phyloP scores from a whole-genome alignment of 2,113 vertebrate species.

The Plectropomus leopardus region DNA sequence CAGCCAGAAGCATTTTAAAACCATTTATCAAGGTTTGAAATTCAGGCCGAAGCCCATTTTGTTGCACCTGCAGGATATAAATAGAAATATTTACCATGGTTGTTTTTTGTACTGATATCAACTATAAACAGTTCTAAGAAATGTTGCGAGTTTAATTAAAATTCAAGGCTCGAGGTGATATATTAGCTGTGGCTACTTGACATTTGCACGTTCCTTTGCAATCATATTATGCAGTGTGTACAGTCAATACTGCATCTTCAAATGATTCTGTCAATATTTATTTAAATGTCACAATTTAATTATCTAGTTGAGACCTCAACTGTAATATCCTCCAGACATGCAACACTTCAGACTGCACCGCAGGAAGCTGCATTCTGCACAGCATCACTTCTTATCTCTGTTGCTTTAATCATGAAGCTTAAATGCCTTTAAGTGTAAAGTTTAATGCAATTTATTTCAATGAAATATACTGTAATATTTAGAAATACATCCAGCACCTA shows the following conservation, averaged over 20 bases:
- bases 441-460: conserved; percentile 1
- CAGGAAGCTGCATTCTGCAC: neutral
- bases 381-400: neutral
- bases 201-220: neutral
- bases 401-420: neutral
- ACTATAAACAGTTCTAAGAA: neutral
- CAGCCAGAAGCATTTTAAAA: neutral
- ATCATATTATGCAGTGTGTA: neutral
- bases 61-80: neutral
- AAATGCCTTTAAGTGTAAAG: neutral
- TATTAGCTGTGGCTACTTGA: neutral
- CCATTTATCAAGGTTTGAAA: neutral
- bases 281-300: neutral
- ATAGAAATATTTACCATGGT: neutral
- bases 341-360: neutral
- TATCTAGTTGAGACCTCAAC: neutral
- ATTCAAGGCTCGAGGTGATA: neutral
- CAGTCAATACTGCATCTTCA: neutral
- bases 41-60: neutral
- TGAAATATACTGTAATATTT: neutral
- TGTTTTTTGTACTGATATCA: neutral
- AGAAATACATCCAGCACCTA: neutral
- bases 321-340: neutral
- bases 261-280: neutral
- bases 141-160: neutral